Evolutionary conservation across 2,888 invertebrate species (phyloP).

Genomic region (Oxystoma pomonae): DNA sequence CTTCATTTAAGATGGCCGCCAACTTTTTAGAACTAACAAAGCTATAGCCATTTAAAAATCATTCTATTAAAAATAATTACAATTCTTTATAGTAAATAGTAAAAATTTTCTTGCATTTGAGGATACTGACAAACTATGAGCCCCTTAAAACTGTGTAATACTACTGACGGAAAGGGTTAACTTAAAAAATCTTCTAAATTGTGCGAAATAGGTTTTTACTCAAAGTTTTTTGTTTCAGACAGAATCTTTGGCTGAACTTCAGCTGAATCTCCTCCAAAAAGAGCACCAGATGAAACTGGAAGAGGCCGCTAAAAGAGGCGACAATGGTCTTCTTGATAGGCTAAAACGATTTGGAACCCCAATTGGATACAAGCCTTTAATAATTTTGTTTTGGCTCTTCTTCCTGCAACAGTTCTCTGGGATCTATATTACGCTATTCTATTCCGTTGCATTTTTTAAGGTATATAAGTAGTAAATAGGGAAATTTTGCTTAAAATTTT

Average conservation of each 20-base stretch:
- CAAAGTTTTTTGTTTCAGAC: constrained; percentile 35
- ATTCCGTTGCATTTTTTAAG: constrained; percentile 57
- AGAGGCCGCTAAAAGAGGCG: constrained; percentile 40
- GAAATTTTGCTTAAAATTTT: too few relatives aligned
- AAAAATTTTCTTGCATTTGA: too few relatives aligned
- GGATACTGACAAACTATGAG: too few relatives aligned
- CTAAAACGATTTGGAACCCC: constrained; percentile 50
- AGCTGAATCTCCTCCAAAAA: constrained; percentile 50
- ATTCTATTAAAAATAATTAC: too few relatives aligned
- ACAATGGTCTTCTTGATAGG: constrained; percentile 40
- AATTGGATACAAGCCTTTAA: constrained; percentile 57
- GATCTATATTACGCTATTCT: constrained; percentile 59
- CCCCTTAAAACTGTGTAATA: neutral
- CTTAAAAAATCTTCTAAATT: too few relatives aligned
- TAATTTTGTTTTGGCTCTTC: constrained; percentile 54
- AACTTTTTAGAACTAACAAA: too few relatives aligned
- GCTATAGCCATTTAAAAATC: too few relatives aligned
- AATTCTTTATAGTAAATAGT: too few relatives aligned
- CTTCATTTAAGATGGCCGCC: too few relatives aligned
- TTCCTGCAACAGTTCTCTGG: constrained; percentile 59
- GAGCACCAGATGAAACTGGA: constrained; percentile 51
- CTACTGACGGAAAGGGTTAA: too few relatives aligned
- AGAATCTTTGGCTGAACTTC: constrained; percentile 51
- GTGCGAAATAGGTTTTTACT: constrained; percentile 1
- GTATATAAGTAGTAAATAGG: too few relatives aligned